Evolutionary conservation across 2,797 vertebrate species (phyloP), one percentile per base, ranked within the genome.

Genomic region (Gambusia yucatana): DNA sequence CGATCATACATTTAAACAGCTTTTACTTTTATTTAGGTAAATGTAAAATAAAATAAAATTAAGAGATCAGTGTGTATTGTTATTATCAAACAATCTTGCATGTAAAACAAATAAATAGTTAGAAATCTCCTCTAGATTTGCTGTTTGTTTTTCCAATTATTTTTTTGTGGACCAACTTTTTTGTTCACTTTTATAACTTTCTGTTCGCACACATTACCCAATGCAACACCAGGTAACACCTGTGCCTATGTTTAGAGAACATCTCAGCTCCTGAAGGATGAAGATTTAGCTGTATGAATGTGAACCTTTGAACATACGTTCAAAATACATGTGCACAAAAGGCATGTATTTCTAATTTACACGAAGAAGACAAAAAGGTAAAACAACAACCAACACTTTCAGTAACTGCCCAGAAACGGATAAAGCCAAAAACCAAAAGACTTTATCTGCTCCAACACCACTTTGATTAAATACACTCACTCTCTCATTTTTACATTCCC

Each of bases 381-480:
- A 70, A 61, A 73, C 63, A 72, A 59, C 76, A 70, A 80, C 55
- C 73, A 50, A 11, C 6, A 73, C n/a, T 46, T 48, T 85, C 52
- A 79, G 82, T 73, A 76, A 57, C 77, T 81, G 61, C 71, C 79
- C 36, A 33, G 63, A 20, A 25, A 55, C 63, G 3, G 77, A 59
- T 44, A 82, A 79, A 79, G 25, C 46, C 77, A 84, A 70, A 72
- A 63, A 84, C 75, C 11, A 43, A 75, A 16, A 39, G 69, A 77
- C 72, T 86, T 83, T 71, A 88, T 88, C 81, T 87, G 79, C 77
- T 75, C 84, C 85, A 79, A 77, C 83, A 85, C 77, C 85, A 81
- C 83, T 92, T 87, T 93, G 89, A 91, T 92, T 92, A 93, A 93
- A 92, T 91, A 91, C 87, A 91, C 90, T 91, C 91, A 83, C 82